Conservation (phyloP, 1,140 invertebrate species). For the Leptinotarsa texana region DNA sequence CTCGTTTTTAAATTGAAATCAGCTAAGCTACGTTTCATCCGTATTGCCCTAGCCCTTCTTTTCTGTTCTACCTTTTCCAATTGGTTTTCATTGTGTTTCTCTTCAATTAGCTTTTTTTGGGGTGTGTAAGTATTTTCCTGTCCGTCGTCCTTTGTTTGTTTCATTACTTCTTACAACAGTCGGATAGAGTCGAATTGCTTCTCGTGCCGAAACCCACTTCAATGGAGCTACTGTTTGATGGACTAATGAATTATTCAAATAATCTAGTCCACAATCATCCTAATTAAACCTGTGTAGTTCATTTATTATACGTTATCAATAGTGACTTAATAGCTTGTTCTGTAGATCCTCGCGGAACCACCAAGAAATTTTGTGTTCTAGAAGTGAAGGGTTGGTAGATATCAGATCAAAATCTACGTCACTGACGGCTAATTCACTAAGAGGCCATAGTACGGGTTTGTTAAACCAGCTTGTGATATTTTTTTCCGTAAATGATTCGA, state of each 20-base stretch:
- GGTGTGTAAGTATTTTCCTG: slow-evolving; percentile 15
- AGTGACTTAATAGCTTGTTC: background rate
- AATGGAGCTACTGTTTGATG: slow-evolving; percentile 15
- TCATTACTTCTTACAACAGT: slow-evolving; percentile 19
- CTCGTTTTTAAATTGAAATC: too few species aligned
- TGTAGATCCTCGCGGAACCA: slow-evolving; percentile 25
- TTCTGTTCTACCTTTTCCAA: slow-evolving; percentile 8
- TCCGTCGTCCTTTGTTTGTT: slow-evolving; percentile 10
- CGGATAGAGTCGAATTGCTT: slow-evolving; percentile 14
- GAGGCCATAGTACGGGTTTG: slow-evolving; percentile 17
- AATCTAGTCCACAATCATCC: slow-evolving; percentile 20
- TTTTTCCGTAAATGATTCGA: background rate
- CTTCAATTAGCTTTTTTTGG: slow-evolving; percentile 17
- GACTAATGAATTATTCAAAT: slow-evolving; percentile 16
- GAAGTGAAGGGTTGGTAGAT: background rate
- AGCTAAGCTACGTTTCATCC: slow-evolving; percentile 26
- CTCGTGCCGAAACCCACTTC: background rate
- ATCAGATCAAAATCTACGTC: slow-evolving; percentile 22
- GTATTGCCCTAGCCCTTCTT: slow-evolving; percentile 24
- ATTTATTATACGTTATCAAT: slow-evolving; percentile 12
- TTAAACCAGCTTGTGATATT: slow-evolving; percentile 18
- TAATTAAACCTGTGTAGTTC: slow-evolving; percentile 13
- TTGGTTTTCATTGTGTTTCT: background rate
- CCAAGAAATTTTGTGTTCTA: slow-evolving; percentile 16
- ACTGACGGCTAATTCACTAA: slow-evolving; percentile 19